Evolutionary conservation across 2,113 vertebrate genomes (phyloP), one percentile per base, ranked within the genome.

Genomic region (Pantherophis guttatus): DNA sequence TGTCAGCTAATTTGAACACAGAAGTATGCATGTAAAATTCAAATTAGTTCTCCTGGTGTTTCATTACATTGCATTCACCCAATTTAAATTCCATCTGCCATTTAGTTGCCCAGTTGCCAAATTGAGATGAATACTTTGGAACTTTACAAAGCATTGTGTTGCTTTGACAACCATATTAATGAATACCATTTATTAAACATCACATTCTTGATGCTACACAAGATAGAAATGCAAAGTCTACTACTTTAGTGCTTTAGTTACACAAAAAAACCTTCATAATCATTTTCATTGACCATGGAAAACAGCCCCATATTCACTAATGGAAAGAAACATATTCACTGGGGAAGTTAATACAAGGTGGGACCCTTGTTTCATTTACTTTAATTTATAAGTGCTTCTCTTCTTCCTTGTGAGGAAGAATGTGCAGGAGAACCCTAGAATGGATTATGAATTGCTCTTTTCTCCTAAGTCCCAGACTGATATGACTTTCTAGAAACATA

Each of bases 1-100:
- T 94, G 94, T 94, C 94, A 94, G 87, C 92, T 94, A 93, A 94
- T 89, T 93, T 94, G 90, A 94, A 93, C 65, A 93, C 92, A 94
- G 94, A 70, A 91, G 50, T 85, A 88, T 93, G 92, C 92, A 91
- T 94, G 92, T 94, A 93, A 94, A 94, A 93, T 94, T 93, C 87
- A 94, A 87, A 94, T 94, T 94, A 94, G 90, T 93, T 94, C 87
- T 93, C 70, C 92, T 91, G 87, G 90, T 94, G 90, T 94, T 94
- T 93, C 92, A 94, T 94, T 89, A 94, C 23, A 91, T 89, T 93
- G 90, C 39, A 89, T 89, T 92, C 70, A 94, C 70, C 62, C 58
- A 92, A 87, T 92, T 90, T 55, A 93, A 95, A 58, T 93, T 95
- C 89, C 65, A 90, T 90, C 91, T 91, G 91, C 90, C 91, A 92